These are phyloP conservation scores for Aphaenogaster rudis DNA, from an alignment of 1,140 invertebrate genomes.

Conservation along the genomic window DNA sequence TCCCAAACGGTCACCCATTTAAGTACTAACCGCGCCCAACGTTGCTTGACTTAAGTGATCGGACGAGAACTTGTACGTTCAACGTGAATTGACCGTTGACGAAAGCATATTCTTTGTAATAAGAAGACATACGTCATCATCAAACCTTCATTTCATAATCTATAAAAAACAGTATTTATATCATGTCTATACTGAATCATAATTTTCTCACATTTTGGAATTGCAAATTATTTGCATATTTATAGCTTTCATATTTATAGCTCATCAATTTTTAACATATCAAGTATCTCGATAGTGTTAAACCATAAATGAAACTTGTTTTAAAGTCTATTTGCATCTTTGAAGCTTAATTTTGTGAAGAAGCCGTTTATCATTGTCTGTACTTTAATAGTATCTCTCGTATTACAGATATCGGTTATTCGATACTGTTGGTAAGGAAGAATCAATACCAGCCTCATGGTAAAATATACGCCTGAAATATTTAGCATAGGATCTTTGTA, in stretches of 20 bases:
- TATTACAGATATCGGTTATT: background rate
- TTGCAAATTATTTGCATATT: background rate
- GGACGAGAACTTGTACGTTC: background rate
- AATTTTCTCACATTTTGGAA: background rate
- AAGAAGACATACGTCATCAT: background rate
- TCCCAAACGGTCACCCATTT: too few species aligned
- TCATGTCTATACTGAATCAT: background rate
- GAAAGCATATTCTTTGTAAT: background rate
- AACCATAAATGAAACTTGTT: background rate
- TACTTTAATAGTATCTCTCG: background rate
- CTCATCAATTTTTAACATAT: background rate
- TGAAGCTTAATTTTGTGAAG: background rate
- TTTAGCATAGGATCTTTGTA: conserved; percentile 1
- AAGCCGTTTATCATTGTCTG: background rate
- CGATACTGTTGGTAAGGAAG: background rate
- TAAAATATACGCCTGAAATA: conserved; percentile 8
- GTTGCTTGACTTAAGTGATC: too few species aligned
- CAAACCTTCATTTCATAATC: background rate
- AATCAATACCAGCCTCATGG: background rate
- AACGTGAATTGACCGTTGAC: conserved; percentile 3
- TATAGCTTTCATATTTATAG: background rate
- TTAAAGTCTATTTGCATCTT: background rate
- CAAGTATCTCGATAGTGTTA: background rate
- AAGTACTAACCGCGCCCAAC: too few species aligned
- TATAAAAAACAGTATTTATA: background rate